Conservation (phyloP, 2,113 vertebrate species). For the Aphyosemion australe region DNA sequence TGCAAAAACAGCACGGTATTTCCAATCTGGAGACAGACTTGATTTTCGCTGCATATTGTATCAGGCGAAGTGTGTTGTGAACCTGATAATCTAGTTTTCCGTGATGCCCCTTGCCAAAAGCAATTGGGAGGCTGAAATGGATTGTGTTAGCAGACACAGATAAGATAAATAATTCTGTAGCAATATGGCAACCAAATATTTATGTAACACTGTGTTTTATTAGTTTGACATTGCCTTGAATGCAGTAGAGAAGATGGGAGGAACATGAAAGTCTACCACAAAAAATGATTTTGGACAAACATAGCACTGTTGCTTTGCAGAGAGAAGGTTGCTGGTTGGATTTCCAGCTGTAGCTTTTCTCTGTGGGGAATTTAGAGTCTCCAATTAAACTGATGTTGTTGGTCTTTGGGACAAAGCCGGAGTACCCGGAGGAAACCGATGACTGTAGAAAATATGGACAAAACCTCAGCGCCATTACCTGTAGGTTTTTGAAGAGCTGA, state of each 20-base stretch:
- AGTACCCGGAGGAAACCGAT: no score
- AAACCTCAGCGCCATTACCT: no score
- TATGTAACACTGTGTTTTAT: slow-evolving; percentile 36
- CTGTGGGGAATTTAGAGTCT: no score
- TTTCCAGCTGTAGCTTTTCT: no score
- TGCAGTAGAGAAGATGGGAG: slow-evolving; percentile 12
- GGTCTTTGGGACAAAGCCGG: no score
- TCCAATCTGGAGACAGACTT: slow-evolving; percentile 36
- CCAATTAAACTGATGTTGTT: no score
- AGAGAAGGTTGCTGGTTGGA: no score
- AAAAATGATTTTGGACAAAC: slow-evolving; percentile 1
- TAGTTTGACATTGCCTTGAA: slow-evolving; percentile 18
- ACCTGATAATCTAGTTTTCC: slow-evolving; percentile 57
- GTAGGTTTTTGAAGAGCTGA: no score
- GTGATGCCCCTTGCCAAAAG: slow-evolving; percentile 31
- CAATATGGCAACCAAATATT: slow-evolving; percentile 45
- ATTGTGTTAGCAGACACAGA: slow-evolving; percentile 47
- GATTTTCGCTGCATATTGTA: slow-evolving; percentile 63
- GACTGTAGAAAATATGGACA: no score
- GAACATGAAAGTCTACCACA: neutral
- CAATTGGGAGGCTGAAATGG: slow-evolving; percentile 43
- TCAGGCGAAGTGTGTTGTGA: slow-evolving; percentile 41
- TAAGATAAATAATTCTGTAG: slow-evolving; percentile 47
- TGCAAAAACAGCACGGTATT: slow-evolving; percentile 13
- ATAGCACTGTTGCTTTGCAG: neutral